Conservation (phyloP, 1,140 invertebrate genomes). For the Hycleus cichorii region DNA sequence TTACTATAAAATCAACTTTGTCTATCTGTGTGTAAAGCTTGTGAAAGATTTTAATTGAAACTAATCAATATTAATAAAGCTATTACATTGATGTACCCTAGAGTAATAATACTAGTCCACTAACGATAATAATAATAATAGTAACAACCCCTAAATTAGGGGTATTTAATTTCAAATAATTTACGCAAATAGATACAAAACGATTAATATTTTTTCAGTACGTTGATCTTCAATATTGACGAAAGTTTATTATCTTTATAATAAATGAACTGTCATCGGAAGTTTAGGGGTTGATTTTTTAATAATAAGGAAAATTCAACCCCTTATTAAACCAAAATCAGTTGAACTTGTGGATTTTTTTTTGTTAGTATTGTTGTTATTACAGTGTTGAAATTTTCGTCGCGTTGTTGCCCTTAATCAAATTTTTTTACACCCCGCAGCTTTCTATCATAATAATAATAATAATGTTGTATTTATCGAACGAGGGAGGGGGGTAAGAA, state of each 20-base stretch:
- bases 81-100: constrained; percentile 21
- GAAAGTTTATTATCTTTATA: neutral
- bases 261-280: no score
- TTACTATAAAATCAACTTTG: constrained; percentile 11
- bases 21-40: constrained; percentile 1
- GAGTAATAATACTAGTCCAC: neutral
- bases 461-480: constrained; percentile 18
- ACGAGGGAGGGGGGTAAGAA: neutral
- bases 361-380: no score
- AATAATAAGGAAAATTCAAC: neutral
- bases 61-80: constrained; percentile 36
- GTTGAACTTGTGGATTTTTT: no score
- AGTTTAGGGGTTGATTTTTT: no score
- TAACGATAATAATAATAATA: no score
- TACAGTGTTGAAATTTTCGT: neutral
- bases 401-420: constrained; percentile 14
- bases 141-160: no score
- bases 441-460: neutral
- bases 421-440: constrained; percentile 15
- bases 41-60: constrained; percentile 32
- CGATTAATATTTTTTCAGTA: no score
- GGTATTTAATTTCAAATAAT: no score
- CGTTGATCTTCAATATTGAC: neutral
- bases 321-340: neutral
- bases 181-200: no score